Evolutionary conservation across 2,797 vertebrate species (phyloP), one percentile per base, ranked within the genome.

Genomic region (Premnoplex brunnescens): DNA sequence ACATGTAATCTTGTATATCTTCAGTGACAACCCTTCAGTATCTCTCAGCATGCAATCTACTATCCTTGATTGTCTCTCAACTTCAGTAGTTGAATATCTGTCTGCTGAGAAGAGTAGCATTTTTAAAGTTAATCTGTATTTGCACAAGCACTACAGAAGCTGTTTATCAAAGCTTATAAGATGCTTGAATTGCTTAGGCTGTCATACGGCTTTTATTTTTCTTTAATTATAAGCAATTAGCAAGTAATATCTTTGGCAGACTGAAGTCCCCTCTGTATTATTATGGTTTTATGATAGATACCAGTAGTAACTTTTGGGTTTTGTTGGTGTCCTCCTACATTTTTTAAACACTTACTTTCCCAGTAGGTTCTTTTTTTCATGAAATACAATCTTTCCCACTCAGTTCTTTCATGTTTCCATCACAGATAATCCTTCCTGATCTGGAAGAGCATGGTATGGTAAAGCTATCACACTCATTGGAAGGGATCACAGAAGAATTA

Each of bases 101-200:
- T 78, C 73, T 7, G 4, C 58, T 59, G 55, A 26, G 51, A 21
- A 89, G 46, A 93, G 86, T 4, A 76, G 13, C 43, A 44, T 76
- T 91, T 91, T 90, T 71, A 30, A 81, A 91, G 66, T 78, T 84
- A 72, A 93, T 88, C 36, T 84, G 49, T 91, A 63, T 83, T 95
- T 91, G 89, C 39, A 93, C 58, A 88, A 60, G 36, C 58, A 90
- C 43, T 85, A 34, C 27, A 80, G 76, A 90, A 94, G 43, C 54
- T 81, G 36, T 75, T 76, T 81, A 75, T 93, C 86, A 84, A 78
- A 91, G 51, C 58, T 88, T 66, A 69, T 85, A 86, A 81, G 59
- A 62, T 37, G 46, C 23, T 86, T 82, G 51, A 88, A 55, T 78
- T 79, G 20, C 41, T 68, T 52, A 34, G 32, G 26, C 48, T 91